Percentiles rank a stretch among this genome's conserved stretches.
phyloP scores from a whole-genome alignment of 2,888 invertebrate species.

The Eristalis tenax region DNA sequence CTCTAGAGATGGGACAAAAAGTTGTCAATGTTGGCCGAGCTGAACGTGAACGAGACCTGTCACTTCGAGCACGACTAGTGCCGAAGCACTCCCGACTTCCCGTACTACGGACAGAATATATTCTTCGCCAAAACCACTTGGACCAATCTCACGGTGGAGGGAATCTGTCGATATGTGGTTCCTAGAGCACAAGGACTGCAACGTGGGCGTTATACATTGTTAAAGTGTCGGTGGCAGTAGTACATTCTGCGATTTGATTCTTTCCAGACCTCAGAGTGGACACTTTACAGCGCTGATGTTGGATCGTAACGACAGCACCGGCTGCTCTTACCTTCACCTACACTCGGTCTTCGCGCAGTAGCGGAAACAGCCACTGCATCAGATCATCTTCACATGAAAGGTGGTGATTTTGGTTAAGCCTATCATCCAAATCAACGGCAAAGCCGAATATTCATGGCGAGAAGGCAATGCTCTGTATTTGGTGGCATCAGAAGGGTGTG shows the following conservation, averaged over 20 bases:
- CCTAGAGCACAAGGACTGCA: conserved; percentile 33
- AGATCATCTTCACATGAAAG: conserved; percentile 52
- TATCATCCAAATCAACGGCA: too few relatives aligned
- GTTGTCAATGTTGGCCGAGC: conserved; percentile 37
- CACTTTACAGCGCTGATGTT: conserved; percentile 47
- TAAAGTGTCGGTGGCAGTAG: not conserved
- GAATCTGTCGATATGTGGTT: conserved; percentile 58
- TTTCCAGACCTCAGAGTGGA: conserved; percentile 51
- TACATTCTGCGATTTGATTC: not conserved
- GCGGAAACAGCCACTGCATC: conserved; percentile 10
- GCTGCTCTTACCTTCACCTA: conserved; percentile 37
- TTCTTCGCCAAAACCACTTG: conserved; percentile 46
- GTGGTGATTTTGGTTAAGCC: too few relatives aligned
- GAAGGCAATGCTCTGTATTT: too few relatives aligned
- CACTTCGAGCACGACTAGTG: conserved; percentile 55
- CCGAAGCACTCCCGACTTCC: conserved; percentile 38
- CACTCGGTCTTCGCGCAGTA: not conserved
- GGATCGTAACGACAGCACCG: conserved; percentile 45
- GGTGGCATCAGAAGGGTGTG: too few relatives aligned
- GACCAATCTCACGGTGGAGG: conserved; percentile 30
- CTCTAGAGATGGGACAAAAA: conserved; percentile 47
- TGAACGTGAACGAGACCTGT: conserved; percentile 57
- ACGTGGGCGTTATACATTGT: conserved; percentile 23
- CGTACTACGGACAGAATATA: conserved; percentile 57
- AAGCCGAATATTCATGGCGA: too few relatives aligned